Evolutionary conservation across 23 tunicate genomes (phyloP).

Genomic region (Styela clava): DNA sequence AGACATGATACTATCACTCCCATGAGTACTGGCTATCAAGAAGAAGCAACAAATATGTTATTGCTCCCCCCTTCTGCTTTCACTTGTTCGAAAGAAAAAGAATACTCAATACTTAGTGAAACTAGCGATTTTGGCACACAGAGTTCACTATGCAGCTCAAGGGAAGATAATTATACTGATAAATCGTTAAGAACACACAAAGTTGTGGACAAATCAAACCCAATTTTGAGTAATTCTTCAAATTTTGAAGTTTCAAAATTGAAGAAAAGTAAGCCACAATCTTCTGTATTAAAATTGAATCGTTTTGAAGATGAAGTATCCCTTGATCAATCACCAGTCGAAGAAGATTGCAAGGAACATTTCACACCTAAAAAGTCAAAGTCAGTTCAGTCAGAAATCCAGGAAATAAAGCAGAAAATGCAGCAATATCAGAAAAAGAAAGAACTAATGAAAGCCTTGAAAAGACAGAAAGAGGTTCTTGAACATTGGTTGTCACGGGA

Average conservation of each 20-base stretch:
- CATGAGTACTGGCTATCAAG: neutral
- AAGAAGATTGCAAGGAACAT: no score
- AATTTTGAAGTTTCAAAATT: neutral
- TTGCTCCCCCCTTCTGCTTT: slow-evolving; percentile 57
- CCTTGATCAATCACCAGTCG: neutral
- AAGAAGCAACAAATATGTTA: neutral
- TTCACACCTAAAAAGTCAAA: no score
- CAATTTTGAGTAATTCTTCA: neutral
- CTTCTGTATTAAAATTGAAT: neutral
- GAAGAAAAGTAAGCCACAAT: neutral
- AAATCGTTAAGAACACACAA: neutral
- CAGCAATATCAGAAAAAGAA: slow-evolving; percentile 57
- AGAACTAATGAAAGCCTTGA: slow-evolving; percentile 42
- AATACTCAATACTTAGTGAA: neutral
- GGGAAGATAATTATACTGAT: neutral
- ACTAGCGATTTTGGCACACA: neutral
- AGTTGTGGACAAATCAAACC: neutral
- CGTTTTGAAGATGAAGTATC: neutral
- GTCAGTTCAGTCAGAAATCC: slow-evolving; percentile 48
- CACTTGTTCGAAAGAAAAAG: slow-evolving; percentile 1
- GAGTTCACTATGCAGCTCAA: neutral
- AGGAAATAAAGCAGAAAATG: slow-evolving; percentile 42
- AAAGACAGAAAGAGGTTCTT: slow-evolving; percentile 63
- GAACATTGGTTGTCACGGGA: slow-evolving; percentile 46
- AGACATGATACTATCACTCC: neutral